Evolutionary conservation across 1,140 invertebrate genomes (phyloP), one percentile per base, ranked within the genome.

Genomic region (Drosophila tani): DNA sequence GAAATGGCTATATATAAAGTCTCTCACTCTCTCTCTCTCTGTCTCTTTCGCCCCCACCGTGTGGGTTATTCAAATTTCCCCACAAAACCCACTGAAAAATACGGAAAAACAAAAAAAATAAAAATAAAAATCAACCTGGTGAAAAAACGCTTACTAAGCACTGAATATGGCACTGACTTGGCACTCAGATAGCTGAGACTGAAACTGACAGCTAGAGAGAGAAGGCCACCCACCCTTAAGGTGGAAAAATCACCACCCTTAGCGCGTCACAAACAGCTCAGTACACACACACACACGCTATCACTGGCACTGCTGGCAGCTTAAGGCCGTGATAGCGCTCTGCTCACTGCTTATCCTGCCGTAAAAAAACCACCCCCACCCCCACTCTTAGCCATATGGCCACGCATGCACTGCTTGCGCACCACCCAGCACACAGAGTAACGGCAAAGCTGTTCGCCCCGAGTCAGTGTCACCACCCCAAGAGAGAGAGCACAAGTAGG

Each of bases 361-460:
- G 53, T 47, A 15, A 40, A 55, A 40, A 56, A 56, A 8, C 59
- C 50, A 38, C 29, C 51, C 51, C n/a, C n/a, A 49, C 45, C 29
- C 46, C 19, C 57, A 21, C 57, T n/a, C 17, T 38, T 14, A 11
- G n/a, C 60, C 68, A 79, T 85, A 81, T 84, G 78, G 78, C 70
- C 79, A 87, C 84, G 84, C 84, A 87, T 87, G 84, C 84, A 87
- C 84, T 84, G 73, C 81, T 64, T 40, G 76, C 65, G 75, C 68
- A 69, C 70, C 51, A 79, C 67, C 59, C 62, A 73, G 32, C 32
- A 32, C 32, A 32, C 29, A 0, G 29, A 32, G 29, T 32, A 50
- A 50, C 47, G 27, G n/a, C 49, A 50, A 50, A 53, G 50, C 50
- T 35, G 27, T 12, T 27, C 47, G 47, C 47, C 49, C 27, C 27